These are phyloP conservation scores for Athetis lepigone DNA, from an alignment of 2,888 invertebrate genomes.

Conservation along the genomic window DNA sequence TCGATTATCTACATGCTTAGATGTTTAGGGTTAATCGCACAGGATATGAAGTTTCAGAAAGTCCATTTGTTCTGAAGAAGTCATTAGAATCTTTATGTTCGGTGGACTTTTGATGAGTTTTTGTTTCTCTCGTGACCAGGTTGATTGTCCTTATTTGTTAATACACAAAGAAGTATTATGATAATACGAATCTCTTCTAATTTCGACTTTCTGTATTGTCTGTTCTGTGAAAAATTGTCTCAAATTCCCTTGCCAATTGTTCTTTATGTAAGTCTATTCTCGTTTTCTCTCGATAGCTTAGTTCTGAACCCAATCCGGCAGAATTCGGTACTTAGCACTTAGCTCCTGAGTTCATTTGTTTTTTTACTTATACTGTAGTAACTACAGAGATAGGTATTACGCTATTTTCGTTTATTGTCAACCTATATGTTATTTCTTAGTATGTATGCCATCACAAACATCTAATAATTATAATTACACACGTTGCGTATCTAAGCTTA, in stretches of 20 bases:
- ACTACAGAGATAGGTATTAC: neutral
- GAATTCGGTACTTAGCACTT: slow-evolving; percentile 32
- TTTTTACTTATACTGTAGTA: slow-evolving; percentile 2
- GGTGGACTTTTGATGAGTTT: neutral
- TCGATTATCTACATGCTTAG: slow-evolving; percentile 46
- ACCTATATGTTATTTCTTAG: neutral
- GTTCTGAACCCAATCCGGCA: slow-evolving; percentile 27
- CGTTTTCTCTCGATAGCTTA: slow-evolving; percentile 8
- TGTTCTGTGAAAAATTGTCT: slow-evolving; percentile 10
- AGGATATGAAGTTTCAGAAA: slow-evolving; percentile 10
- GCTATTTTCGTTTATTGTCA: neutral
- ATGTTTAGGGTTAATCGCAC: slow-evolving; percentile 27
- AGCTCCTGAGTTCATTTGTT: slow-evolving; percentile 29
- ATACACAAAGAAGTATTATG: neutral
- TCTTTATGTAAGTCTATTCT: slow-evolving; percentile 36
- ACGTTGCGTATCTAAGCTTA: neutral
- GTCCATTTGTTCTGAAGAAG: neutral
- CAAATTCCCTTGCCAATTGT: slow-evolving; percentile 36
- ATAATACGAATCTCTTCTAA: neutral
- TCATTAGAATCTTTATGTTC: neutral
- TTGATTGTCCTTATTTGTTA: neutral
- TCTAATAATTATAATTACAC: slow-evolving; percentile 3
- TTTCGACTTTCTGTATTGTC: slow-evolving; percentile 19
- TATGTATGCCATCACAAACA: slow-evolving; percentile 2
- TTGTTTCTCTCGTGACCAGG: neutral